Conservation (phyloP, 2,797 vertebrate species). For the Sarcoramphus papa region DNA sequence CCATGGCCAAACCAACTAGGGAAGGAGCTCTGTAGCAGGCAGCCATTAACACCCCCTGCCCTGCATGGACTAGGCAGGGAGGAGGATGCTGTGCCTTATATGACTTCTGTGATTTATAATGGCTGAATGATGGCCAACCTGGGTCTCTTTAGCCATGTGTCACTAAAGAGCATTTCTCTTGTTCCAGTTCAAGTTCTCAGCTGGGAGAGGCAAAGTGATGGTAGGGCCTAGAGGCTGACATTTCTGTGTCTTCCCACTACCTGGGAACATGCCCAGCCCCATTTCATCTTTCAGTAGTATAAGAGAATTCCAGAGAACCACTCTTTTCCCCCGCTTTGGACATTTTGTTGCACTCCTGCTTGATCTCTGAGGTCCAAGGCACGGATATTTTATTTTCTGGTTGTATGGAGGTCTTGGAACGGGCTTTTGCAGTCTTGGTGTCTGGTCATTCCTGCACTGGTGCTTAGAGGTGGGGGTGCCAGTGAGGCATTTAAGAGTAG, state of each 20-base stretch:
- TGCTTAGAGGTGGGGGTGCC: not conserved
- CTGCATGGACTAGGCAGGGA: not conserved
- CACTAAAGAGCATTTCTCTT: not conserved
- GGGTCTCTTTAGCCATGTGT: not conserved
- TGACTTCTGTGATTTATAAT: not conserved
- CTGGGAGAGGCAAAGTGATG: not conserved
- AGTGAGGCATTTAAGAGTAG: not conserved
- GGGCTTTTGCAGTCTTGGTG: not conserved
- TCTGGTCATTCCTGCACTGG: not conserved
- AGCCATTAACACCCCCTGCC: not conserved
- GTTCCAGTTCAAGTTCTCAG: not conserved
- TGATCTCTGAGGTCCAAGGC: not conserved
- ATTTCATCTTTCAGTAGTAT: not conserved
- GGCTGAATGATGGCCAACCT: not conserved
- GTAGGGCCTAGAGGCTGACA: not conserved
- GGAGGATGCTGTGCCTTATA: not conserved
- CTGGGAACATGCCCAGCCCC: not conserved
- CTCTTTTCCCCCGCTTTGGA: not conserved
- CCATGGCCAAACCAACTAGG: not conserved
- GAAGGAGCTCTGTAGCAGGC: not conserved
- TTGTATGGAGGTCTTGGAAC: not conserved
- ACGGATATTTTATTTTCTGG: not conserved
- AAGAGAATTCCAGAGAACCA: not conserved
- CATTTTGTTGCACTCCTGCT: not conserved
- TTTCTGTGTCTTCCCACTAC: not conserved